These are phyloP conservation scores for Neosalanx taihuensis DNA, from an alignment of 2,797 vertebrate species.

Conservation along the genomic window DNA sequence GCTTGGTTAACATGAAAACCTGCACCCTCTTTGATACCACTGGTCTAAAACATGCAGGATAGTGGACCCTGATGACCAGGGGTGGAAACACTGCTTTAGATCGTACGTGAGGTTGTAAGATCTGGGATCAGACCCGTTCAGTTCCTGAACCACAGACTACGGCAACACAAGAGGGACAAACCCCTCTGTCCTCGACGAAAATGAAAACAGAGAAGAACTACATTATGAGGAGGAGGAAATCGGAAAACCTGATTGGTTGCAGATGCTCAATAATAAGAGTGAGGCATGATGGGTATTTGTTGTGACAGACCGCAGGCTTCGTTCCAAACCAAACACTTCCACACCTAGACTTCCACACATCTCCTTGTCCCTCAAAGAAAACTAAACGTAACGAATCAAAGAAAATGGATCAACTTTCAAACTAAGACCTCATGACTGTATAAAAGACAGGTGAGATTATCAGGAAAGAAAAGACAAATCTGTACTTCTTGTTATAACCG, in stretches of 20 bases:
- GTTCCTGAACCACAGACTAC: conserved; percentile 23
- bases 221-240: conserved; percentile 20
- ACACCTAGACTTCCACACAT: neutral
- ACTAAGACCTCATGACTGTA: neutral
- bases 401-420: neutral
- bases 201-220: conserved; percentile 22
- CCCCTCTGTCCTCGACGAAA: conserved; percentile 21
- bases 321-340: neutral
- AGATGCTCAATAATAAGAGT: conserved; percentile 41
- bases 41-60: too few relatives aligned
- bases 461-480: neutral
- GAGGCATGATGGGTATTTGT: conserved; percentile 32
- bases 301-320: neutral
- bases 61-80: too few relatives aligned
- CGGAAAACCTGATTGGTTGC: conserved; percentile 44
- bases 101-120: conserved; percentile 2
- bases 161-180: conserved; percentile 35
- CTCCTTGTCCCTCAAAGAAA: neutral
- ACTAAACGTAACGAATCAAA: neutral
- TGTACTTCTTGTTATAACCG: neutral
- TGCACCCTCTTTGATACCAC: too few relatives aligned
- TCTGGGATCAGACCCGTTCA: neutral
- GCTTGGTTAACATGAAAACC: too few relatives aligned
- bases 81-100: too few relatives aligned
- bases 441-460: neutral